Evolutionary conservation across 2,888 invertebrate genomes (phyloP).

Genomic region (Galeruca laticollis): DNA sequence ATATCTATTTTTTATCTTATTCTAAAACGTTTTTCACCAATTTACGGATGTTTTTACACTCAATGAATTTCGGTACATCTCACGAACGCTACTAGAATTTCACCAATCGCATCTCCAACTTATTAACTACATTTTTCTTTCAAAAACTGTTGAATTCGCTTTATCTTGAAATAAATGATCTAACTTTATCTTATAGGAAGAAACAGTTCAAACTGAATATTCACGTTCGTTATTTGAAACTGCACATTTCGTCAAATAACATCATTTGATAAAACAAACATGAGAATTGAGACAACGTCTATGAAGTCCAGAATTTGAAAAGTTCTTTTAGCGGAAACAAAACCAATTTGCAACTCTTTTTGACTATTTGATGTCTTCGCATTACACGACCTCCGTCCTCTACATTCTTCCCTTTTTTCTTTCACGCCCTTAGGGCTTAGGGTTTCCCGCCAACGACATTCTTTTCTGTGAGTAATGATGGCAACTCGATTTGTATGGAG

Average conservation of each 20-base stretch:
- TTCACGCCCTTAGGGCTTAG: conserved; percentile 31
- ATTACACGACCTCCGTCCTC: conserved; percentile 29
- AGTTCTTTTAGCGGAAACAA: conserved; percentile 58
- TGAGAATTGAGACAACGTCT: conserved; percentile 2
- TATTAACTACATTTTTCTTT: no score
- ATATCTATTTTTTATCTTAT: no score
- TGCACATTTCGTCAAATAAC: conserved; percentile 4
- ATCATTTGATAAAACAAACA: conserved; percentile 24
- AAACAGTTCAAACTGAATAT: no score
- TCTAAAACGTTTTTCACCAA: no score
- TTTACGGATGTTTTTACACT: no score
- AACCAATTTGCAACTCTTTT: conserved; percentile 55
- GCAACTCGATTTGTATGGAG: conserved; percentile 38
- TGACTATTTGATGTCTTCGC: conserved; percentile 42
- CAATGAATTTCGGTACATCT: no score
- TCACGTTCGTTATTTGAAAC: not conserved
- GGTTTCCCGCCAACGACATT: conserved; percentile 23
- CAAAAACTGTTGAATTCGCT: no score
- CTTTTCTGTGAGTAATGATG: conserved; percentile 37
- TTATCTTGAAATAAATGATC: no score
- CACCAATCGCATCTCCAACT: no score
- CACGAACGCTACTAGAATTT: no score
- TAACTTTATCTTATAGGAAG: no score
- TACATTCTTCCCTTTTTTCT: conserved; percentile 4
- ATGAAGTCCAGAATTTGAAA: conserved; percentile 45